A percentile compares a stretch with the other conserved stretches of the same genome.
phyloP scores from a whole-genome alignment of 2,113 vertebrate genomes.

The Urocolius indicus region DNA sequence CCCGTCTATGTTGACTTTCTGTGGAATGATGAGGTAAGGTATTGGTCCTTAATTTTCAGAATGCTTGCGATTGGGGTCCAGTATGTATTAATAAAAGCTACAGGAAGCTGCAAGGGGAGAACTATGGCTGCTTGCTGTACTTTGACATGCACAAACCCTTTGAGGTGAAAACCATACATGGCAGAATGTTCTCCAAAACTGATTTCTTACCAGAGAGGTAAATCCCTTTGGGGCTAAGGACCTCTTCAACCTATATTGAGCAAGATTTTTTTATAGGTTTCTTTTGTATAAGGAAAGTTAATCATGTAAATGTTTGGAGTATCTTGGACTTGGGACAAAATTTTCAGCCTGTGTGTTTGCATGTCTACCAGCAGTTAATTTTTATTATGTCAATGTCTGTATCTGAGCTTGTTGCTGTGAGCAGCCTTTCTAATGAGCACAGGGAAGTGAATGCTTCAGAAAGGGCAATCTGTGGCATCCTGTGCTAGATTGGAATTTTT shows the following conservation, averaged over 20 bases:
- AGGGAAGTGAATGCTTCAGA: neutral
- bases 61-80: neutral
- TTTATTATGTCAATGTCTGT: neutral
- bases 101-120: neutral
- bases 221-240: neutral
- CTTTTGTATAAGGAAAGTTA: neutral
- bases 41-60: neutral
- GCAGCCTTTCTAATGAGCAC: neutral
- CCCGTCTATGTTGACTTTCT: neutral
- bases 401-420: neutral
- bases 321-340: neutral
- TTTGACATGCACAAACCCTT: neutral
- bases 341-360: neutral
- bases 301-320: neutral
- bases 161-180: fast-evolving
- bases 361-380: neutral
- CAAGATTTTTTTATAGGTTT: neutral
- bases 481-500: neutral
- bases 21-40: neutral
- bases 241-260: neutral
- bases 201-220: neutral
- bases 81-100: neutral
- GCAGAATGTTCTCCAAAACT: neutral
- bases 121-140: neutral
- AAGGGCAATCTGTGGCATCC: neutral